Percentiles rank a stretch among this genome's conserved stretches.
Conservation (phyloP, 2,888 invertebrate genomes). For the Dicranocentrus wangi region DNA sequence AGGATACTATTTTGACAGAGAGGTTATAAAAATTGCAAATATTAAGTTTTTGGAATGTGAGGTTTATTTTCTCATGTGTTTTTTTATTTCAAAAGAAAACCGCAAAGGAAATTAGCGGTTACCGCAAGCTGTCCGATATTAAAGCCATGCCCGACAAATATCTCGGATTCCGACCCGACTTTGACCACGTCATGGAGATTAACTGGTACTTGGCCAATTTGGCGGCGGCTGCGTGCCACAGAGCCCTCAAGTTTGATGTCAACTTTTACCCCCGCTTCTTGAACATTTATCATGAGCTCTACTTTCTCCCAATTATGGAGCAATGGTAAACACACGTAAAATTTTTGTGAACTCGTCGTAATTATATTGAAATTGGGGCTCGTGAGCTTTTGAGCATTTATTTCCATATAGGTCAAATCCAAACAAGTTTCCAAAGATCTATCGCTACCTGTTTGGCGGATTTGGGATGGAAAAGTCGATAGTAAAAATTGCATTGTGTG, state of each 20-base stretch:
- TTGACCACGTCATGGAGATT: conserved; percentile 51
- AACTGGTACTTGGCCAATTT: conserved; percentile 50
- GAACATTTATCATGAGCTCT: conserved; percentile 40
- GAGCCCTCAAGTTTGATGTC: conserved; percentile 7
- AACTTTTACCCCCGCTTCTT: conserved; percentile 49
- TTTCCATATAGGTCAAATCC: conserved; percentile 19
- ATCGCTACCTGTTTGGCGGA: conserved; percentile 52
- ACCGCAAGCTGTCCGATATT: neutral
- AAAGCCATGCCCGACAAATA: conserved; percentile 10
- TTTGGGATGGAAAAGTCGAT: conserved; percentile 46
- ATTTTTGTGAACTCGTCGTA: no score
- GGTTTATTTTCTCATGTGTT: no score
- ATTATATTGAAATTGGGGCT: no score
- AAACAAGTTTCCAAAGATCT: conserved; percentile 1
- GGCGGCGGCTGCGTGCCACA: conserved; percentile 39
- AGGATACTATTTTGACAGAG: no score
- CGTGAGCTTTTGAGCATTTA: no score
- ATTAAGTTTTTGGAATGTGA: no score
- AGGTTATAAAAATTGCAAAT: no score
- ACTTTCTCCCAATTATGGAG: conserved; percentile 31
- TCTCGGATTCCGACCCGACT: conserved; percentile 24
- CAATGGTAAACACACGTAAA: conserved; percentile 45
- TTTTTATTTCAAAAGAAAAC: no score
- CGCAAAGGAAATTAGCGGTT: no score
- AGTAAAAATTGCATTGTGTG: conserved; percentile 34